Conservation (phyloP, 2,797 vertebrate genomes). For the Microcaecilia unicolor region DNA sequence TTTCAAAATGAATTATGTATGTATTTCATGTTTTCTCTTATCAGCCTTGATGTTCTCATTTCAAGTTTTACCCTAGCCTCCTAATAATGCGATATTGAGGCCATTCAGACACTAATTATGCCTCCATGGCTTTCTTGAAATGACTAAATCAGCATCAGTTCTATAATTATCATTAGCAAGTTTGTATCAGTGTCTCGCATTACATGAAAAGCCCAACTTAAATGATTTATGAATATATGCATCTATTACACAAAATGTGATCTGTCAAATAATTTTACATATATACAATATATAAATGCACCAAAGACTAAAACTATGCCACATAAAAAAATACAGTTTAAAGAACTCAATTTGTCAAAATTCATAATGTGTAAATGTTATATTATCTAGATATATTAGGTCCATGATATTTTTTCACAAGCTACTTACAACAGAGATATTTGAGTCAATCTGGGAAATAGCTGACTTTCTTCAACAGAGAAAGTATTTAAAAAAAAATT, state of each 20-base stretch:
- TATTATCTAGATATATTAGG: too few species aligned
- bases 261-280: slow-evolving; percentile 4
- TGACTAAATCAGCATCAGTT: slow-evolving; percentile 87
- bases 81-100: slow-evolving; percentile 90
- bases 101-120: slow-evolving; percentile 92
- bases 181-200: slow-evolving; percentile 59
- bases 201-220: slow-evolving; percentile 60
- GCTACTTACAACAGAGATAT: too few species aligned
- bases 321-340: too few species aligned
- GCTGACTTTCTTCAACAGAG: too few species aligned
- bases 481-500: too few species aligned
- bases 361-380: too few species aligned
- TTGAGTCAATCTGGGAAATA: too few species aligned
- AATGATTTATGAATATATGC: slow-evolving; percentile 64
- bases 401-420: too few species aligned
- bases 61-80: slow-evolving; percentile 75
- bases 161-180: slow-evolving; percentile 89
- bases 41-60: slow-evolving; percentile 87
- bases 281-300: neutral
- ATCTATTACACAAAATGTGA: slow-evolving; percentile 30
- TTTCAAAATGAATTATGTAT: slow-evolving; percentile 72
- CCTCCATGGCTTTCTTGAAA: slow-evolving; percentile 78
- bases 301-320: too few species aligned
- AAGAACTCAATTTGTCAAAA: too few species aligned
- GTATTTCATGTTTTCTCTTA: slow-evolving; percentile 74